Conservation (phyloP, 2,797 vertebrate genomes). For the Xiphophorus birchmanni region DNA sequence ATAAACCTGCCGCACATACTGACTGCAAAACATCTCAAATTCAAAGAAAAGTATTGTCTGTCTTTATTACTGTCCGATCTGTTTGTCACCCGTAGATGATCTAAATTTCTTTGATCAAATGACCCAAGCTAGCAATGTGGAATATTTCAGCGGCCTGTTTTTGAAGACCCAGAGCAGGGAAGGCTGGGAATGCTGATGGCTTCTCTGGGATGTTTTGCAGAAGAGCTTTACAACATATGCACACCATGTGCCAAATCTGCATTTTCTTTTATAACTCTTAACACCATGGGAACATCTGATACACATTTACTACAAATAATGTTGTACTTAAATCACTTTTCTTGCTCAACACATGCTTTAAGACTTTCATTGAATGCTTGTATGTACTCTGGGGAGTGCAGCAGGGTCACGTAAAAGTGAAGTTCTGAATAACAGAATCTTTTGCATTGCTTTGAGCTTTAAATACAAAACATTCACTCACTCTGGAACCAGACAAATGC, state of each 20-base stretch:
- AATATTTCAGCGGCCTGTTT: constrained; percentile 31
- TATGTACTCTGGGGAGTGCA: constrained; percentile 21
- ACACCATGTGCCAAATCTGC: constrained; percentile 27
- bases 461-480: constrained; percentile 32
- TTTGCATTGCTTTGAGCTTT: constrained; percentile 38
- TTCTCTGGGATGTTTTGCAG: constrained; percentile 47
- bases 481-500: constrained; percentile 29
- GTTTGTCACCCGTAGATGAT: constrained; percentile 48
- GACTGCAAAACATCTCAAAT: constrained; percentile 41
- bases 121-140: constrained; percentile 21
- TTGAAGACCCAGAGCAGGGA: constrained; percentile 34
- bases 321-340: constrained; percentile 27
- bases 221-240: constrained; percentile 54
- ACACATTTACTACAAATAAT: constrained; percentile 12
- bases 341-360: constrained; percentile 9
- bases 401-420: constrained; percentile 15
- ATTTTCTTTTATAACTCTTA: constrained; percentile 15
- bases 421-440: constrained; percentile 41
- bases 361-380: constrained; percentile 15
- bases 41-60: constrained; percentile 47
- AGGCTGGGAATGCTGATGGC: constrained; percentile 42
- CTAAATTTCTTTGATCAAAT: constrained; percentile 38
- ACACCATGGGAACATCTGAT: constrained; percentile 33
- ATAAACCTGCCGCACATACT: constrained; percentile 34
- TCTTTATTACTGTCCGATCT: constrained; percentile 48